Base-by-base conservation (phyloP, 2,888 invertebrate species). In the Adelognathus sp. region DNA sequence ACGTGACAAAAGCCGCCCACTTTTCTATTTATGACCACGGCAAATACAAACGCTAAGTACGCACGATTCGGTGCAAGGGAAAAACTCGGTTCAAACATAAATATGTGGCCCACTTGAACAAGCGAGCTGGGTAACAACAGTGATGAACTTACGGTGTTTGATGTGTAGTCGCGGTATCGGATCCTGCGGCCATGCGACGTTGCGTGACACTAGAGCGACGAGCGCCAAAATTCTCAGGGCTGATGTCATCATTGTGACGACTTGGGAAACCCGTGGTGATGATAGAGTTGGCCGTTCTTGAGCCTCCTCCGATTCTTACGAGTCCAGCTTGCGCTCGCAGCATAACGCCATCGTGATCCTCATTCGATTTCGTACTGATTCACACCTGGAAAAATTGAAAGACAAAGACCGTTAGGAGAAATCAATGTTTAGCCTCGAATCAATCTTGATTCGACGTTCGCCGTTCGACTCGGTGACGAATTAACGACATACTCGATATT, bases 171-270 rank as follows among this genome's bases (percentile, higher is more conserved):
- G 94, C 84, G 95, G 94, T 88, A 93, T 93, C 82, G 94, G 93
- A 92, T 96, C 96, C 86, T 95, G 95, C 91, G 95, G 94, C 96
- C 96, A 96, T 86, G 95, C 94, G 89, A 93, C 93, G 86, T 93
- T 93, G 90, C 93, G 92, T 90, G 92, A 91, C 92, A 92, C 93
- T 87, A 94, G 91, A 86, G 93, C 91, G 86, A 94, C 90, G 86
- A 93, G 89, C 89, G 93, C 92, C 91, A 90, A 86, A 87, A 89
- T 84, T 86, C 85, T 85, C 81, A 89, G 83, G 81, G 86, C 83
- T 79, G 83, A 85, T 81, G 83, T 88, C 90, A 90, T 89, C 84
- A 79, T 83, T 36, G 58, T 76, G 78, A 80, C 41, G 61, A 67
- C 54, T 54, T 21, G 50, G 75, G 67, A 67, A 72, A 31, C 61